phyloP scores from a whole-genome alignment of 30 jellyfish, hydroid and myxozoan genomes.

The Phacellophora camtschatica region DNA sequence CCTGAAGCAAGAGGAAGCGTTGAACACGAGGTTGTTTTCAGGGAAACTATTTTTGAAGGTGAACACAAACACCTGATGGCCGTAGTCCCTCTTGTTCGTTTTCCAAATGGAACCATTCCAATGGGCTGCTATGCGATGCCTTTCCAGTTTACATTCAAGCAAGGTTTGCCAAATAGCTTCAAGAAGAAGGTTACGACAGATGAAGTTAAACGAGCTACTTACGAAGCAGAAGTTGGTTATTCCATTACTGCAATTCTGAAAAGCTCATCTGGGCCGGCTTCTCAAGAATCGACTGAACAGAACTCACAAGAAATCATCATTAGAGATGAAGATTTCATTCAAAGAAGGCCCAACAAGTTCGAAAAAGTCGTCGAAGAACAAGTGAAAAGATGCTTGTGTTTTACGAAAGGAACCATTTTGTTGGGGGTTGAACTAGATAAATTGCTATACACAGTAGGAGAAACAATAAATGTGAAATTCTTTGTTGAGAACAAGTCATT shows the following conservation, averaged over 20 bases:
- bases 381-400: slow-evolving; percentile 34
- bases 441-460: slow-evolving; percentile 43
- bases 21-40: neutral
- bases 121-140: slow-evolving; percentile 72
- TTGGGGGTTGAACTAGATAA: slow-evolving; percentile 29
- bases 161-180: slow-evolving; percentile 63
- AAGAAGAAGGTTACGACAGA: neutral
- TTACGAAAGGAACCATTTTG: slow-evolving; percentile 24
- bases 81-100: neutral
- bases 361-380: neutral
- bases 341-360: neutral
- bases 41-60: slow-evolving; percentile 12
- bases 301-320: neutral
- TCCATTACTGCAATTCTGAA: slow-evolving; percentile 20
- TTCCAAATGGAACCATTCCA: slow-evolving; percentile 40
- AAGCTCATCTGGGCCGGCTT: neutral
- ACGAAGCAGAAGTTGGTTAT: slow-evolving; percentile 35
- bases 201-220: slow-evolving; percentile 30
- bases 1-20: neutral
- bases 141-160: slow-evolving; percentile 25
- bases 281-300: neutral
- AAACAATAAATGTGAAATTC: slow-evolving; percentile 29
- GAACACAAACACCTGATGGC: neutral
- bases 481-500: slow-evolving; percentile 22
- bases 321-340: slow-evolving; percentile 20